These are phyloP conservation scores for Mya arenaria DNA, from an alignment of 1,140 invertebrate genomes.

Conservation along the genomic window DNA sequence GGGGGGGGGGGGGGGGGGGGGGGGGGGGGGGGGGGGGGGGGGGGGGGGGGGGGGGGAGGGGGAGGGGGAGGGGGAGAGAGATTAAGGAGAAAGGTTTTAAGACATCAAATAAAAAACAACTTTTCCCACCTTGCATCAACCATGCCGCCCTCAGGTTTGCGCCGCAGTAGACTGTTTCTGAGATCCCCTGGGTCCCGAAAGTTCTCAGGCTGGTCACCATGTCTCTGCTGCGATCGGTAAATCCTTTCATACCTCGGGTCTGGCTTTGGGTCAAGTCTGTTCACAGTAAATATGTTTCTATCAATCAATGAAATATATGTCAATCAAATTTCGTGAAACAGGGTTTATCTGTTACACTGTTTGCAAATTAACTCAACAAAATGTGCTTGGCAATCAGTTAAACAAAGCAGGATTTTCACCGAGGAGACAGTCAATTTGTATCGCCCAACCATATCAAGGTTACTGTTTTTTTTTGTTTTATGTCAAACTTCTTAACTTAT, in stretches of 20 bases:
- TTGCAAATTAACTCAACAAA: too few species aligned
- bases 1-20: too few species aligned
- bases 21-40: too few species aligned
- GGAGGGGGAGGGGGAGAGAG: too few species aligned
- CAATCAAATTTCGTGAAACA: too few species aligned
- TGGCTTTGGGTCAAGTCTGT: constrained; percentile 50
- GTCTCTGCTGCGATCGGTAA: constrained; percentile 34
- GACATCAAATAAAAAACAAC: too few species aligned
- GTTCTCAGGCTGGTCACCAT: constrained; percentile 20
- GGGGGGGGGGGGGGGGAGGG: too few species aligned
- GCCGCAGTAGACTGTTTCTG: constrained; percentile 37
- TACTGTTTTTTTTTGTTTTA: not conserved
- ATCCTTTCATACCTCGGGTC: constrained; percentile 53
- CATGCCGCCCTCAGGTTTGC: constrained; percentile 29
- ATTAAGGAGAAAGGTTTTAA: too few species aligned
- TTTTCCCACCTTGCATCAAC: constrained; percentile 6
- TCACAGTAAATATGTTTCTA: too few species aligned
- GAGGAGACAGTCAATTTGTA: not conserved
- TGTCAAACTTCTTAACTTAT: too few species aligned
- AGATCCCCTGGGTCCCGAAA: constrained; percentile 46
- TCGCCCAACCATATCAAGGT: not conserved
- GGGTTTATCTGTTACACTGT: too few species aligned
- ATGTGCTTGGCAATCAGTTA: not conserved
- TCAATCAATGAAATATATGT: too few species aligned
- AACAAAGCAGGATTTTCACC: not conserved